Conservation (phyloP, 2,113 vertebrate genomes). For the Mormyrus iriodes region DNA sequence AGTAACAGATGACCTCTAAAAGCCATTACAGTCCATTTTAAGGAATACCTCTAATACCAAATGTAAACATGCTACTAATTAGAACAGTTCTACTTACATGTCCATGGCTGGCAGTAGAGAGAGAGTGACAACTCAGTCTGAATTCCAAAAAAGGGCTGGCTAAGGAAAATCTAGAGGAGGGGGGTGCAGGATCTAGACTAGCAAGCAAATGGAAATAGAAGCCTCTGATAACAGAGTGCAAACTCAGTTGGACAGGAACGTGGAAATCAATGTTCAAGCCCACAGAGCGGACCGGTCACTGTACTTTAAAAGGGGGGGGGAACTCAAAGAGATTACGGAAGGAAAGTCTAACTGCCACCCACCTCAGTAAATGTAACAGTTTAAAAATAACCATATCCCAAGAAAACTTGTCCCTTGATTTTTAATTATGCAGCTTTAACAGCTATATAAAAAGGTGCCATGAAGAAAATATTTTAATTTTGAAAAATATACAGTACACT, state of each 20-base stretch:
- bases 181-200: neutral
- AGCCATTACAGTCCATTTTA: neutral
- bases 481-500: neutral
- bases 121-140: neutral
- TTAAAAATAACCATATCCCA: neutral
- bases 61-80: neutral
- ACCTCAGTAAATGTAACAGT: neutral
- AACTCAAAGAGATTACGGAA: neutral
- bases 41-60: neutral
- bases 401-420: neutral
- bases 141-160: neutral
- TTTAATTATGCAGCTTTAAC: neutral
- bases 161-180: neutral
- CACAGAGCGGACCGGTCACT: neutral
- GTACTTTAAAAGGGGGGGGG: neutral
- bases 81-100: neutral
- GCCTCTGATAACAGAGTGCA: neutral
- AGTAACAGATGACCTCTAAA: neutral
- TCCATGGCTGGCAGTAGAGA: slow-evolving; percentile 4
- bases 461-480: too few species aligned
- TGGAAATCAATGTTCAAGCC: neutral
- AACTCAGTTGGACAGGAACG: neutral
- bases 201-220: neutral
- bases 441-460: neutral
- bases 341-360: neutral